Base-by-base conservation (phyloP, 2,797 vertebrate species). In the Pempheris klunzingeri region DNA sequence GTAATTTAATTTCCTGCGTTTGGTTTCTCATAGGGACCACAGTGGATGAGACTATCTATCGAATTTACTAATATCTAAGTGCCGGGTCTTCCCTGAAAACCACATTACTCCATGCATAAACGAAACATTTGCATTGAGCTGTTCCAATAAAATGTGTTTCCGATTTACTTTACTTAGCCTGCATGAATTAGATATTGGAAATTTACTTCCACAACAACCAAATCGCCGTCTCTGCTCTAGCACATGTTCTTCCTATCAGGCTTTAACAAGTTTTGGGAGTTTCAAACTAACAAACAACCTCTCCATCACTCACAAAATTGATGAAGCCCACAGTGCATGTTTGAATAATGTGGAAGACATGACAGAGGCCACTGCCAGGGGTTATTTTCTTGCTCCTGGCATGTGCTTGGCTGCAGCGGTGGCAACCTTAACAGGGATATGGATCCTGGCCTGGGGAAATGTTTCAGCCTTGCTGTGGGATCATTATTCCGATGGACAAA, bases 1-100 rank as follows among this genome's bases (percentile, higher is more conserved):
- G 84, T 95, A 93, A 95, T 95, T 95, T 34, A 88, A 94, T 95
- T 94, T 87, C 82, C 85, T 88, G 86, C 53, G 55, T 94, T 95
- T 92, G 92, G 84, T 92, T 94, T 85, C 91, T 92, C 88, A 83
- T 90, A 89, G 85, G 82, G 83, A 88, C 77, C 78, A 67, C 81
- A 83, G 87, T 71, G 90, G 88, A 92, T 90, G 78, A 89, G 90
- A 86, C 77, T 83, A 90, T 92, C 80, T 88, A 93, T 94, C 85
- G 91, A 90, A 93, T 95, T 94, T 94, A 88, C 89, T 90, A 91
- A 96, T 93, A 93, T 94, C 92, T 94, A 94, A 94, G 91, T 93
- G 92, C 90, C 92, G 92, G 80, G 65, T 92, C 93, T 92, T 94
- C 82, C 87, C 85, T 65, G 90, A 92, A 95, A 94, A 93, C 82